Conservation (phyloP, 2,113 vertebrate genomes). For the Gracilinanus agilis region DNA sequence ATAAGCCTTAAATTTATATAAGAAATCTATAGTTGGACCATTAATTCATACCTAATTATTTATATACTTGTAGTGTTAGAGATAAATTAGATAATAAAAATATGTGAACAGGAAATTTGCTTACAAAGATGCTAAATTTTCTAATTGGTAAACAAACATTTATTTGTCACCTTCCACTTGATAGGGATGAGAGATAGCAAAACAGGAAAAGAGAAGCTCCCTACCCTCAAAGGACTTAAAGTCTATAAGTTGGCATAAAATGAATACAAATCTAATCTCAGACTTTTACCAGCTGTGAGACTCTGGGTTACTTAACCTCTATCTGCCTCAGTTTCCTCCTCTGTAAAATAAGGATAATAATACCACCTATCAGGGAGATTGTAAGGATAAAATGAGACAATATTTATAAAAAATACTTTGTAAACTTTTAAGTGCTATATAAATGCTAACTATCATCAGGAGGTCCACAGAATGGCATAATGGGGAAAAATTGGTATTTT, state of each 20-base stretch:
- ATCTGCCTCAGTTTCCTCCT: neutral
- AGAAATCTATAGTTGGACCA: conserved; percentile 53
- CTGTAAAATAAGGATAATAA: neutral
- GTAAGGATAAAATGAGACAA: neutral
- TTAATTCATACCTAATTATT: conserved; percentile 47
- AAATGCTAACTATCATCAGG: neutral
- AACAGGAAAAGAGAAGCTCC: neutral
- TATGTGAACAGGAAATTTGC: conserved; percentile 31
- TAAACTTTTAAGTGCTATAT: neutral
- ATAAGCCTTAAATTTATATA: conserved; percentile 37
- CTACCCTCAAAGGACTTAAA: neutral
- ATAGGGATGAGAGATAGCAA: neutral
- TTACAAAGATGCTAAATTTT: conserved; percentile 10
- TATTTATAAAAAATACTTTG: neutral
- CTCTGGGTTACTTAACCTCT: neutral
- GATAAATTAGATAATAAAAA: conserved; percentile 20
- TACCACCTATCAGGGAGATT: neutral
- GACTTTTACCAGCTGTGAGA: neutral
- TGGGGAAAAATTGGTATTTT: neutral
- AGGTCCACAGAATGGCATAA: neutral
- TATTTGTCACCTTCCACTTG: neutral
- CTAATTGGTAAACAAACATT: neutral
- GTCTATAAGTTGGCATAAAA: neutral
- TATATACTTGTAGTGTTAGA: conserved; percentile 25
- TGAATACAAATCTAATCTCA: neutral